Base-by-base conservation (phyloP, 2,888 invertebrate species). In the Petrophora chlorosata region DNA sequence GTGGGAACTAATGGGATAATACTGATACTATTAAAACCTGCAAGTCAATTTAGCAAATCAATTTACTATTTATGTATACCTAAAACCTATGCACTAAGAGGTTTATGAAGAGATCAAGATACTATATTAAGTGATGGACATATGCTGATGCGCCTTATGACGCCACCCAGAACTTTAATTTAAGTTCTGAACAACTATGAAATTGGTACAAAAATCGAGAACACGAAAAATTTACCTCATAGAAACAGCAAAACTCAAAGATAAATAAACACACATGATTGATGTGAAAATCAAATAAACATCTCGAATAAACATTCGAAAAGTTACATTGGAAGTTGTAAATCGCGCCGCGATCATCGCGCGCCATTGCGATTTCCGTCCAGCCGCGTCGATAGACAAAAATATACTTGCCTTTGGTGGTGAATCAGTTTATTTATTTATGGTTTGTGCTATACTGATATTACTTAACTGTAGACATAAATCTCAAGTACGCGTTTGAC, bases 351-450 rank as follows among this genome's bases (percentile, higher is more conserved):
- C 48, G 46, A 52, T 48, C 40, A 52, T 44, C 45, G 39, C 36
- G 49, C 57, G 57, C 54, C 59, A 43, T 56, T 57, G 26, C 22
- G 36, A 59, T 61, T 53, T 59, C 61, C 59, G 60, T 35, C 16
- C 29, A 42, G 32, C 41, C 17, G 34, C 7, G 23, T 40, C 28
- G 15, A 36, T 57, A 56, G 56, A 56, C 52, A 56, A 42, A 55
- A 33, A 29, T 48, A 54, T 52, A 56, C 54, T 58, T 61, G 56
- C 32, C 30, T 36, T 32, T 14, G 38, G 19, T 15, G 36, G 13
- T 48, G 42, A 36, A 10, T 38, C 48, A 38, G 32, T 15, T 13
- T 14, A 23, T 35, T 16, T 30, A 22, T 5, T 5, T 13, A 30
- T 15, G 13, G 23, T 16, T 35, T 36, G 15, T 14, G 22, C 14